These are phyloP conservation scores for Prionace glauca DNA, from an alignment of 2,797 vertebrate genomes.

Conservation along the genomic window DNA sequence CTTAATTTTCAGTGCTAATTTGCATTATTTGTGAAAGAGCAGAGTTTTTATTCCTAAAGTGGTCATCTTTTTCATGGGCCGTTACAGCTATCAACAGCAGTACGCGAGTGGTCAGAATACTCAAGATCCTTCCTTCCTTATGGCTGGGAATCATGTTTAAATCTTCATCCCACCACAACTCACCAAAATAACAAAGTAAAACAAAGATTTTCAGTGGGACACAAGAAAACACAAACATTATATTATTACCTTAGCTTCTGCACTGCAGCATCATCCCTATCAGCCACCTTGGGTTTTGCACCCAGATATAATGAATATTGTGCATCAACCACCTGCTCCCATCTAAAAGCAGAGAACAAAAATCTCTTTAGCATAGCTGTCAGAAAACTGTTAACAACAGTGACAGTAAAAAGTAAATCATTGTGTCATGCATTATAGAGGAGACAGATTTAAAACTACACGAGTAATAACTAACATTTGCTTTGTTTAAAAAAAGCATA, in stretches of 20 bases:
- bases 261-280: slow-evolving; percentile 71
- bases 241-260: slow-evolving; percentile 73
- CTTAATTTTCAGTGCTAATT: not conserved
- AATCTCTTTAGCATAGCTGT: not conserved
- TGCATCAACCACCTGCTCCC: slow-evolving; percentile 91
- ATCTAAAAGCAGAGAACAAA: slow-evolving; percentile 53
- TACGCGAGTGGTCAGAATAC: not conserved
- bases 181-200: not conserved
- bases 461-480: not conserved
- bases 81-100: not conserved
- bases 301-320: slow-evolving; percentile 78
- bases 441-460: not conserved
- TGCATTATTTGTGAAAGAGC: not conserved
- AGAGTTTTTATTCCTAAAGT: not conserved
- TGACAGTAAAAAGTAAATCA: not conserved
- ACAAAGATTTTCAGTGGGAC: not conserved
- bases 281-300: slow-evolving; percentile 70
- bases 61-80: not conserved
- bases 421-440: not conserved
- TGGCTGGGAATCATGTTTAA: not conserved
- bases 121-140: not conserved
- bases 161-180: not conserved
- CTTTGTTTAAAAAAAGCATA: not conserved
- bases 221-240: not conserved
- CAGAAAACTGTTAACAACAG: not conserved